Base-by-base conservation (phyloP, 2,113 vertebrate genomes). In the Halichoerus grypus region DNA sequence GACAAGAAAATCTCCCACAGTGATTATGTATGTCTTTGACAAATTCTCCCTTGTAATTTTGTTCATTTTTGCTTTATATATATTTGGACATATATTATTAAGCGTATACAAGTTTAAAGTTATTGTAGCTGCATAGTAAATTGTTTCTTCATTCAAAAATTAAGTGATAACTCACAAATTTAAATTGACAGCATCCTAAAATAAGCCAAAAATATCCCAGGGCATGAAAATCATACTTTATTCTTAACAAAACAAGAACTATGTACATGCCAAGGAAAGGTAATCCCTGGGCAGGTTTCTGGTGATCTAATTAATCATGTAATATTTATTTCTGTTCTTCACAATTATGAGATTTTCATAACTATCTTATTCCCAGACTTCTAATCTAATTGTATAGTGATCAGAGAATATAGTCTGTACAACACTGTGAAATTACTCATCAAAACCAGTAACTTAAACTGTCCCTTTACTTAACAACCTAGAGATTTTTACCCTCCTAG, bases 361-460 rank as follows among this genome's bases (percentile, higher is more conserved):
- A 46, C 46, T 46, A 46, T 46, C 46, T 46, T 46, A 46, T 46
- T 46, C 46, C 46, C 46, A 46, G 46, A 46, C 46, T 46, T 46
- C 46, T 46, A 46, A 46, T 46, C 46, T 46, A 46, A 46, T 8
- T 46, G 46, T 46, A 46, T 7, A 46, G 46, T 46, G 46, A 46
- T 46, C 7, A 46, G 46, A 46, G 46, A 46, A 46, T 46, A 46
- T 9, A 46, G 46, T 46, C 46, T 46, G 46, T 46, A 46, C 46
- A 46, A 46, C 46, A 46, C 46, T 46, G 7, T 46, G 46, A 46
- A 46, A 46, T 46, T 46, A 46, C 8, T 46, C 39, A 51, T 49
- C 83, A 88, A 86, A 97, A 92, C 28, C 77, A 63, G 2, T 76
- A 94, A 94, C 77, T 77, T 83, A 51, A 91, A 57, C 10, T 59